These are phyloP conservation scores for Diuraphis noxia DNA, from an alignment of 1,140 invertebrate species.

Conservation along the genomic window DNA sequence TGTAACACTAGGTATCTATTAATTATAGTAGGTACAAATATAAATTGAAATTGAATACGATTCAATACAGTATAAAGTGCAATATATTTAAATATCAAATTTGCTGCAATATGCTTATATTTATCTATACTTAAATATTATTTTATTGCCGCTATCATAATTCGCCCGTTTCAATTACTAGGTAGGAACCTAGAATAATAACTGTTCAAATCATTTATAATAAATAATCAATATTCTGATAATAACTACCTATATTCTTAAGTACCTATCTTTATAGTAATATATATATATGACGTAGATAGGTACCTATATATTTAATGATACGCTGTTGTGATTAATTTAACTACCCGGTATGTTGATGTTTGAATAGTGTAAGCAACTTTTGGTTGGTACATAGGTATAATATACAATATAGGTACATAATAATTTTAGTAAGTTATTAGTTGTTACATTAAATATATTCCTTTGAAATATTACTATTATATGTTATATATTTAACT, in stretches of 20 bases:
- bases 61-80: background rate
- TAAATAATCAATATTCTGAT: background rate
- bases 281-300: background rate
- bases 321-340: background rate
- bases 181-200: no score
- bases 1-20: no score
- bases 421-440: no score
- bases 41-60: background rate
- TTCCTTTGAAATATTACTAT: background rate
- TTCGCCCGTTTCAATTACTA: background rate
- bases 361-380: background rate
- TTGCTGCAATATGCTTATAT: background rate
- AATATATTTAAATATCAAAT: background rate
- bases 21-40: background rate
- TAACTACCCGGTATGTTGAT: background rate
- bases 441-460: background rate
- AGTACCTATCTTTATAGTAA: background rate
- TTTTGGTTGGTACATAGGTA: background rate
- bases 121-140: background rate
- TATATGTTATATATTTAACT: background rate
- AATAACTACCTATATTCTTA: background rate
- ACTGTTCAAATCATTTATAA: background rate
- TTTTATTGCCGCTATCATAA: background rate
- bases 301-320: background rate
- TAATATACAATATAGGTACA: no score